phyloP scores from a whole-genome alignment of 2,888 invertebrate species.

The Eledona agricola region DNA sequence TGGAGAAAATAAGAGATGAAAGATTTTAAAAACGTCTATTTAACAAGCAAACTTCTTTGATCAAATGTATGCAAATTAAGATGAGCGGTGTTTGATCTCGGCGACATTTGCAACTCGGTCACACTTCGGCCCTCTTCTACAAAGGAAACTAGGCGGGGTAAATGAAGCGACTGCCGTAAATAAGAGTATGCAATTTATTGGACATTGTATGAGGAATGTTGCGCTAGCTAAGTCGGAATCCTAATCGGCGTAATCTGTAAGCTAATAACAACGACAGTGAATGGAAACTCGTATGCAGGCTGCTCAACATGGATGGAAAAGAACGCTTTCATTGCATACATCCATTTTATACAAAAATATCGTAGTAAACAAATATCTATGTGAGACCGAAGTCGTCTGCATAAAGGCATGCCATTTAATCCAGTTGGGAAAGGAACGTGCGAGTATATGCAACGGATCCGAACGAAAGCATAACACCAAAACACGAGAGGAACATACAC shows the following conservation, averaged over 20 bases:
- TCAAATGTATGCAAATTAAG: constrained; percentile 57
- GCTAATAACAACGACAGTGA: constrained; percentile 34
- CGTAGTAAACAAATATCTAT: constrained; percentile 38
- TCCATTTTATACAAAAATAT: constrained; percentile 41
- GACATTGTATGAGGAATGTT: constrained; percentile 38
- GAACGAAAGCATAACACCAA: no score
- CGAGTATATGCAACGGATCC: constrained; percentile 7
- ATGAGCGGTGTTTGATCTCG: constrained; percentile 32
- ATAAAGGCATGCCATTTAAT: constrained; percentile 33
- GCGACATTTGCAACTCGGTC: constrained; percentile 29
- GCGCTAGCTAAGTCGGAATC: constrained; percentile 35
- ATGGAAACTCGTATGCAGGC: constrained; percentile 25
- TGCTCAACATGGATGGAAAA: constrained; percentile 30
- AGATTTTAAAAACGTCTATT: constrained; percentile 51
- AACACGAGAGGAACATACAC: no score
- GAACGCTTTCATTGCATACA: constrained; percentile 37
- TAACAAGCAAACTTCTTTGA: constrained; percentile 57
- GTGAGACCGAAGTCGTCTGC: constrained; percentile 32
- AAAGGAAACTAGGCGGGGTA: constrained; percentile 16
- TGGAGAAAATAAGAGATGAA: constrained; percentile 50
- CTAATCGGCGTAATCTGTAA: constrained; percentile 36
- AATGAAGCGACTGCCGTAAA: constrained; percentile 23
- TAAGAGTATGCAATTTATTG: constrained; percentile 42
- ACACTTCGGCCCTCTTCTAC: constrained; percentile 24
- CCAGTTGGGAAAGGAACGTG: constrained; percentile 17